Percentiles rank a stretch among this genome's conserved stretches.
Evolutionary conservation across 2,113 vertebrate genomes (phyloP).

Genomic region (Murina feae): DNA sequence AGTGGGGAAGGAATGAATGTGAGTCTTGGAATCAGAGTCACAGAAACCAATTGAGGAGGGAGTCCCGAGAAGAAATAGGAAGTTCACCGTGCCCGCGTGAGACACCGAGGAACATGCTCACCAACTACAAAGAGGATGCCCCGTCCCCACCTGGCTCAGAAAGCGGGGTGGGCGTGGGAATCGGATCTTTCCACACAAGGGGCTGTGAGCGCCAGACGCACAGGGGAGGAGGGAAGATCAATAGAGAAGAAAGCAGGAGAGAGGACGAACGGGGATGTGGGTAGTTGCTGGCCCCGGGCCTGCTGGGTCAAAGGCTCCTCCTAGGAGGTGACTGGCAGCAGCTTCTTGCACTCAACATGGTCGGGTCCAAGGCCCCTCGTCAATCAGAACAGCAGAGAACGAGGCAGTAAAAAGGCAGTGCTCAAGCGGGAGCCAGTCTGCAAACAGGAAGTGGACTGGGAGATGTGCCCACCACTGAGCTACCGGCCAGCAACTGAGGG

Average conservation of each 20-base stretch:
- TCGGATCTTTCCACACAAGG: background rate
- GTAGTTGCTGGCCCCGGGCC: background rate
- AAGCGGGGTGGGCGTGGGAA: background rate
- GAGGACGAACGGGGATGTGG: no score
- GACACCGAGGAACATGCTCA: background rate
- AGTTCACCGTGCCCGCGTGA: background rate
- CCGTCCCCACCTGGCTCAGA: background rate
- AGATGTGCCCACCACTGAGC: rapidly evolving
- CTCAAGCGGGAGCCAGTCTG: background rate
- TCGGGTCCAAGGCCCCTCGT: background rate
- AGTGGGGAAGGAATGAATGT: rapidly evolving
- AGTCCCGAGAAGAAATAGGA: background rate
- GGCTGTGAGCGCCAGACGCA: background rate
- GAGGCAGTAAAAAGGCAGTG: no score
- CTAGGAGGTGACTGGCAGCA: rapidly evolving
- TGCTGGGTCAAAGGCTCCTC: background rate
- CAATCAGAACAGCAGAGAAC: background rate
- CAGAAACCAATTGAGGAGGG: background rate
- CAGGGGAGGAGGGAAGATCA: background rate
- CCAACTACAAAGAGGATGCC: background rate
- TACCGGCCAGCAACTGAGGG: background rate
- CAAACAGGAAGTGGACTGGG: background rate
- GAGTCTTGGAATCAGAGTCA: background rate
- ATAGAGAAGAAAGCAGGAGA: background rate
- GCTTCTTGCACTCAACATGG: background rate